These are phyloP conservation scores for Biston stratarius DNA, from an alignment of 2,888 invertebrate species.

Conservation along the genomic window DNA sequence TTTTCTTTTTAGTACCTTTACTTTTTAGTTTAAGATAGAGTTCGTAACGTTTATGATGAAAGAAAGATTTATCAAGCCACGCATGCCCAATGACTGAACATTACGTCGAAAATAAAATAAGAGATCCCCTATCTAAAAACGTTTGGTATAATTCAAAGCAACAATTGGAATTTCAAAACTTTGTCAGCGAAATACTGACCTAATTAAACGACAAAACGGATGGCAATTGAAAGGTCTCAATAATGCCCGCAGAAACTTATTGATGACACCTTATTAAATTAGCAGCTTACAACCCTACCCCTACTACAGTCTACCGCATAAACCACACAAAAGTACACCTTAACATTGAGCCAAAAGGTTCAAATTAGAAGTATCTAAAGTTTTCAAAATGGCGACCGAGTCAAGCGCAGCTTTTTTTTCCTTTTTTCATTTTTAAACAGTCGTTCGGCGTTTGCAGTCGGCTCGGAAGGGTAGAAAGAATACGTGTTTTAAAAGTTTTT, in stretches of 20 bases:
- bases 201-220: slow-evolving; percentile 39
- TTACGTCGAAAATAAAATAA: neutral
- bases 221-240: slow-evolving; percentile 37
- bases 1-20: no score
- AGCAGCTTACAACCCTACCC: slow-evolving; percentile 44
- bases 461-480: slow-evolving; percentile 58
- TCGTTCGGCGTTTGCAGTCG: slow-evolving; percentile 63
- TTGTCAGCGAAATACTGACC: slow-evolving; percentile 12
- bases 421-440: slow-evolving; percentile 76
- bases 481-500: slow-evolving; percentile 42
- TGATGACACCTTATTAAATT: slow-evolving; percentile 46
- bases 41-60: no score
- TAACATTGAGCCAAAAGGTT: slow-evolving; percentile 41
- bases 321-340: slow-evolving; percentile 41
- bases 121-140: neutral
- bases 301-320: slow-evolving; percentile 14
- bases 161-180: neutral
- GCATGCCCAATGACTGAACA: no score
- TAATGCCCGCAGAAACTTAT: slow-evolving; percentile 42
- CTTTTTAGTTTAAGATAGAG: no score
- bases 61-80: no score
- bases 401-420: slow-evolving; percentile 68
- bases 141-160: neutral
- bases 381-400: slow-evolving; percentile 69
- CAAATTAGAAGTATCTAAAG: slow-evolving; percentile 52